These are phyloP conservation scores for Pipistrellus kuhlii DNA, from an alignment of 2,797 vertebrate genomes.

Conservation along the genomic window DNA sequence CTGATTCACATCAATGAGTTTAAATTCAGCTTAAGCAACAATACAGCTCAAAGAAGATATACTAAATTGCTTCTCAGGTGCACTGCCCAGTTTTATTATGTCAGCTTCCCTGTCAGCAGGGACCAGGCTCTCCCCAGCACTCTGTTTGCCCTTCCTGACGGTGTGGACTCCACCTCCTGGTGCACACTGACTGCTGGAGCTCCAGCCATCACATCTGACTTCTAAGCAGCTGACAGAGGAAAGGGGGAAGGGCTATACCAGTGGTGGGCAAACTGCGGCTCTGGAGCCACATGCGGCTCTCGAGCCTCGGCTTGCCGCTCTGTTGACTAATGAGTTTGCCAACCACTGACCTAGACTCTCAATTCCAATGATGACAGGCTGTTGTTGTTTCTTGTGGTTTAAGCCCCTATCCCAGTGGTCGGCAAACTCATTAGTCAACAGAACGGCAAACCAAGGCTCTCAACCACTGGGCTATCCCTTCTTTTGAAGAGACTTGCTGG, in stretches of 20 bases:
- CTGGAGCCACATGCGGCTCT: too few species aligned
- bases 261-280: too few species aligned
- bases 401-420: too few species aligned
- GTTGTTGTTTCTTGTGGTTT: too few species aligned
- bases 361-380: too few species aligned
- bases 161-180: neutral
- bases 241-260: neutral
- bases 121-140: neutral
- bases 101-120: neutral
- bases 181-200: neutral
- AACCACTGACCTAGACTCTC: too few species aligned
- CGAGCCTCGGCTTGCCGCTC: too few species aligned
- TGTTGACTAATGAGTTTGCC: too few species aligned
- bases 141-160: neutral
- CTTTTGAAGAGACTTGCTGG: neutral
- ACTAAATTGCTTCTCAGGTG: neutral
- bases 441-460: too few species aligned
- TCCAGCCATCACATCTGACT: constrained; percentile 20
- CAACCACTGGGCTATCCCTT: neutral
- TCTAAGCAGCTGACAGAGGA: neutral
- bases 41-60: neutral
- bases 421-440: too few species aligned
- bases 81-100: neutral
- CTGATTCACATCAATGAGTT: neutral
- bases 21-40: neutral